Base-by-base conservation (phyloP, 2,113 vertebrate species). In the Python bivittatus region DNA sequence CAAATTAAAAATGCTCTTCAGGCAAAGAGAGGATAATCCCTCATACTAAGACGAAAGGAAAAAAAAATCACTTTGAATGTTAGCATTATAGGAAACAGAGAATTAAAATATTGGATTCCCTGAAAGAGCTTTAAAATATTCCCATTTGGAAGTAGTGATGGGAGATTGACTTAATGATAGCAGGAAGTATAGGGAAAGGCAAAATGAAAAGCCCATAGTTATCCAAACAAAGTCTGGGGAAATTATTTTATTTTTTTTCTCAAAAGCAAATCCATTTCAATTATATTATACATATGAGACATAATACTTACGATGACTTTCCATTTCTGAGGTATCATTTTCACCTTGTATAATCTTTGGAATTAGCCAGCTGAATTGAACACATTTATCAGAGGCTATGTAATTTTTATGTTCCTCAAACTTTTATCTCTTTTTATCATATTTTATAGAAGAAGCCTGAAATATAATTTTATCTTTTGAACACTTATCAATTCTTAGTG, bases 211-310 rank as follows among this genome's bases (percentile, higher is more conserved):
- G 92, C 23, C 38, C 33, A 91, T 42, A 88, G 84, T 42, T 94
- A 88, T 91, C 1, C 79, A 72, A 91, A 92, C 54, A 93, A 48
- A 92, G 92, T 88, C 79, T 27, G 93, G 20, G 89, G 42, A 84
- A 92, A 92, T 42, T 89, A 57, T 56, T 58, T 44, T 88, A 85
- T 91, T 89, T 22, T 6, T 68, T 94, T 92, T 91, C 93, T 89
- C 91, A 60, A 95, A 84, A 29, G 3, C 83, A 91, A 87, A 0
- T 91, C 94, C 11, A 53, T 92, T 29, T 53, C 86, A 11, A 88
- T 93, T 94, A n/a, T 93, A 93, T 93, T 93, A 93, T 56, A 48
- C 87, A 79, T 94, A 60, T 42, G 48, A 93, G 57, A 90, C 94
- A 94, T 33, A 91, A 79, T 6, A 90, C 38, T 79, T 79, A 42